phyloP scores from a whole-genome alignment of 2,888 invertebrate genomes.

The Drepana falcataria region DNA sequence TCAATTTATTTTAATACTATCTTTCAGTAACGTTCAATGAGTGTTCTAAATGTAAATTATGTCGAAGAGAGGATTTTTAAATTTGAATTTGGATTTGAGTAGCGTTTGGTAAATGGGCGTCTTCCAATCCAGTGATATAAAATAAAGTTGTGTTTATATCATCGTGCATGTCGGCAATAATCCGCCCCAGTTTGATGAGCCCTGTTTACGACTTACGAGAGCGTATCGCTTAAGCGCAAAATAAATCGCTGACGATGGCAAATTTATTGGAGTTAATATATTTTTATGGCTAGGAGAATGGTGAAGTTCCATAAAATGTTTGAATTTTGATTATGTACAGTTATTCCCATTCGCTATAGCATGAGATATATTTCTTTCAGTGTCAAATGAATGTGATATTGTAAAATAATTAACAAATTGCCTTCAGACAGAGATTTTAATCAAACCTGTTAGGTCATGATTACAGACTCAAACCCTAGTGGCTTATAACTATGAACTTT shows the following conservation, averaged over 20 bases:
- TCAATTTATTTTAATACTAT: no score
- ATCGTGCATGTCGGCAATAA: slow-evolving; percentile 53
- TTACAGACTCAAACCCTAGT: no score
- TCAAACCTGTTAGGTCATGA: no score
- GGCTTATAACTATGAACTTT: no score
- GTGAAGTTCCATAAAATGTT: slow-evolving; percentile 42
- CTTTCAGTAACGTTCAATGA: no score
- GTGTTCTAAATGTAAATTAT: no score
- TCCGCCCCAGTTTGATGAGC: slow-evolving; percentile 52
- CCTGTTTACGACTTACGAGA: slow-evolving; percentile 58
- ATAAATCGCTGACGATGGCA: slow-evolving; percentile 68
- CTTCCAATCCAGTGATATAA: slow-evolving; percentile 22
- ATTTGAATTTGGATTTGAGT: slow-evolving; percentile 9
- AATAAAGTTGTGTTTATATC: slow-evolving; percentile 40
- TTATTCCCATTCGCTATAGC: not conserved
- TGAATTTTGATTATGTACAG: slow-evolving; percentile 36
- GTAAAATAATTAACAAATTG: no score
- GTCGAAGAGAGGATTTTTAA: no score
- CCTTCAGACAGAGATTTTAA: no score
- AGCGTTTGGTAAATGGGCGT: slow-evolving; percentile 17
- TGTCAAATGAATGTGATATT: no score
- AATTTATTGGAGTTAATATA: slow-evolving; percentile 70
- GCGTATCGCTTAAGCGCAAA: slow-evolving; percentile 59
- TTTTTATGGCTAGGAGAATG: slow-evolving; percentile 54
- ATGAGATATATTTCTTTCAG: no score